phyloP scores from a whole-genome alignment of 2,113 vertebrate species.

The Pelodiscus sinensis region DNA sequence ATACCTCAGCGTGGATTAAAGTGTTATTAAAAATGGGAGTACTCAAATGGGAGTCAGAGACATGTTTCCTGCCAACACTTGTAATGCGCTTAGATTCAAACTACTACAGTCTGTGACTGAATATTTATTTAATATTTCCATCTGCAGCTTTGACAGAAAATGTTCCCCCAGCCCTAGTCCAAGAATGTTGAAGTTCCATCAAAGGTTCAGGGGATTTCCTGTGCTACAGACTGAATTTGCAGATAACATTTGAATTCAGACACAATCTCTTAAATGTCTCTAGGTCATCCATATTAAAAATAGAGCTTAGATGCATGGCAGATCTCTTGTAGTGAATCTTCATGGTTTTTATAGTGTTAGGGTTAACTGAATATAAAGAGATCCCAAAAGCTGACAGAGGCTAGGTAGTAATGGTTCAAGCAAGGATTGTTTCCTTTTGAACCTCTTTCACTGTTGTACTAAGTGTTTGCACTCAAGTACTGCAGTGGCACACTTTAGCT shows the following conservation, averaged over 20 bases:
- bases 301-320: background rate
- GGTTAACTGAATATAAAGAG: conserved; percentile 66
- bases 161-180: background rate
- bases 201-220: background rate
- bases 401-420: conserved; percentile 69
- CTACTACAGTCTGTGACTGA: background rate
- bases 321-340: conserved; percentile 37
- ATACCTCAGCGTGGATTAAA: background rate
- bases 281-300: conserved; percentile 1
- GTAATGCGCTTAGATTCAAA: background rate
- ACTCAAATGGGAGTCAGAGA: background rate
- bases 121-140: background rate
- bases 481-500: background rate
- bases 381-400: conserved; percentile 50
- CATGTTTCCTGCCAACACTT: background rate
- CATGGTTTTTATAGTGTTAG: conserved; percentile 46
- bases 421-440: conserved; percentile 40
- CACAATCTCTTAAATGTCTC: background rate
- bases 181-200: background rate
- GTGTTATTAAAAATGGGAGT: background rate
- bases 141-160: background rate
- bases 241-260: background rate
- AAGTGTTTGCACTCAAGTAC: background rate
- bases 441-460: background rate
- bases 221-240: background rate